Evolutionary conservation across 2,888 invertebrate genomes (phyloP), one percentile per base, ranked within the genome.

Genomic region (Linnaemya vulpina): DNA sequence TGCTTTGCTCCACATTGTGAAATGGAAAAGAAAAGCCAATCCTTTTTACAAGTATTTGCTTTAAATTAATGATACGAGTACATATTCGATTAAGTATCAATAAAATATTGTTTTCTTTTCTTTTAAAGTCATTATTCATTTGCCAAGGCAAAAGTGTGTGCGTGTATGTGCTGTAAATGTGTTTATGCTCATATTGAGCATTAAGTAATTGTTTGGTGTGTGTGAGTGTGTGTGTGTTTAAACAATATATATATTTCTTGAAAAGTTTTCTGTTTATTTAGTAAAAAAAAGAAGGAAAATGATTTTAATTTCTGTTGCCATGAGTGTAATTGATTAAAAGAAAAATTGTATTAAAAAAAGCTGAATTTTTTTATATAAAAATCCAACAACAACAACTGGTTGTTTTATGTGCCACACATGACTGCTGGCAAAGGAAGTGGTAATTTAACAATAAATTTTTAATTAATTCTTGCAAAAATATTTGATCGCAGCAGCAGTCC

Each of bases 241-340:
- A 40, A 46, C 25, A 46, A 65, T 10, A 43, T 8, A 10, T 46
- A 22, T 46, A 62, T 40, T 46, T 38, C 22, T 38, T 22, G 20
- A 53, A 68, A 13, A 51, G 15, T 11, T 40, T 40, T 22, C n/a
- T 22, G 13, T 38, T 11, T 43, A 63, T 15, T 63, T 40, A 35
- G n/a, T n/a, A 15, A 8, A 30, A 11, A 38, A 20, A 17, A 17
- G 2, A 53, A 51, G 40, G 9, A 55, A 20, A 38, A 11, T 5
- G 11, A 8, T 46, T 63, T 49, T 38, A 68, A 53, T 60, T 60
- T 68, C 22, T 68, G 35, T 60, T 67, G 17, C 58, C 49, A 60
- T 68, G n/a, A 67, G 43, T 76, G 67, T 68, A 77, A 68, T 77
- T 77, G 77, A 68, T 77, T 77, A 22, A 77, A 60, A 51, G 22